A percentile compares a stretch with the other conserved stretches of the same genome.
Conservation (phyloP, 2,888 invertebrate genomes). For the Serrognathus titanus region DNA sequence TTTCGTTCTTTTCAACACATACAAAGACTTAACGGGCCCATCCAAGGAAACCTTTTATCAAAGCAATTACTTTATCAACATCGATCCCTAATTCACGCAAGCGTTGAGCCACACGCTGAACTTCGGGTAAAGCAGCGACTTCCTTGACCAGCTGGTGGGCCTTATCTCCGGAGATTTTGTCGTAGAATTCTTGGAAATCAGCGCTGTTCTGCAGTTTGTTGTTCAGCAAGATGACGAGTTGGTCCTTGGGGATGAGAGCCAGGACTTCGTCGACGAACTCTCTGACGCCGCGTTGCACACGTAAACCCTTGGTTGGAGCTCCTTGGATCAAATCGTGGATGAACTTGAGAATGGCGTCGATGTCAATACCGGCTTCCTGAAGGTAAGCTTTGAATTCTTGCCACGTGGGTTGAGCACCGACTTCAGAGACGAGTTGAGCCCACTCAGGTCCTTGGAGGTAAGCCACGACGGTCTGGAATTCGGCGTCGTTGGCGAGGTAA, state of each 20-base stretch:
- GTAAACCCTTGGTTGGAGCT: not conserved
- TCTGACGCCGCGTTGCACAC: conserved; percentile 6
- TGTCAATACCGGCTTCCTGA: conserved; percentile 24
- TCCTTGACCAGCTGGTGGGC: conserved; percentile 27
- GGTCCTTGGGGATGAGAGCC: conserved; percentile 14
- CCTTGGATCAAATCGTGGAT: conserved; percentile 24
- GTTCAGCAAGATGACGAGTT: conserved; percentile 11
- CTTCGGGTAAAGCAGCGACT: conserved; percentile 28
- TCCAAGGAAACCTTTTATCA: conserved; percentile 27
- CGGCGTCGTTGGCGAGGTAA: conserved; percentile 28
- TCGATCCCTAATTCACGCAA: conserved; percentile 29
- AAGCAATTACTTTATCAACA: conserved; percentile 23
- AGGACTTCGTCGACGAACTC: conserved; percentile 21
- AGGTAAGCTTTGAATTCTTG: conserved; percentile 25
- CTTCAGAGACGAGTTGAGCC: conserved; percentile 23
- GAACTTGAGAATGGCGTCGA: conserved; percentile 20
- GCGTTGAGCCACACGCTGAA: conserved; percentile 21
- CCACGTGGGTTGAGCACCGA: conserved; percentile 19
- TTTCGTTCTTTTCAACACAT: no score
- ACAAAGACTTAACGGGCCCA: conserved; percentile 17
- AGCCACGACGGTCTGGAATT: conserved; percentile 26
- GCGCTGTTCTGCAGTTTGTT: conserved; percentile 19
- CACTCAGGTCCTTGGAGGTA: conserved; percentile 34
- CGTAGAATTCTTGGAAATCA: conserved; percentile 22
- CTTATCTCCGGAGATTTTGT: conserved; percentile 21